Evolutionary conservation across 2,888 invertebrate genomes (phyloP).

Genomic region (Diaperis boleti): DNA sequence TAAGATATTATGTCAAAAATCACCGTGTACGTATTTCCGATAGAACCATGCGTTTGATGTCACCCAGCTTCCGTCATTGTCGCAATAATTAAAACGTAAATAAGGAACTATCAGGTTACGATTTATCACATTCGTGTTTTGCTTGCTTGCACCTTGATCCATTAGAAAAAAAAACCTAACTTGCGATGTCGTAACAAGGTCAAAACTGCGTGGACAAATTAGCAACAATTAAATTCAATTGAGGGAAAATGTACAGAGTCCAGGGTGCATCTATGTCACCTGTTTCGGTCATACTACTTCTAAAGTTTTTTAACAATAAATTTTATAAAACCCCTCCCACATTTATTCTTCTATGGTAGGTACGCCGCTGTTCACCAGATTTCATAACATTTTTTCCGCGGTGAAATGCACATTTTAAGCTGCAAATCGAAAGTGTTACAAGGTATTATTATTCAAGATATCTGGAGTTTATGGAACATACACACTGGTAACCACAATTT

Average conservation of each 20-base stretch:
- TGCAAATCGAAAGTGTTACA: slow-evolving; percentile 31
- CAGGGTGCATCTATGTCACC: no score
- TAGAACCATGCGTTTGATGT: no score
- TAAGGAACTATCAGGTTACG: no score
- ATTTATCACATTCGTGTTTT: no score
- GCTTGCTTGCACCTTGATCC: neutral
- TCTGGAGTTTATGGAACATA: slow-evolving; percentile 9
- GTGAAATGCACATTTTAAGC: slow-evolving; percentile 15
- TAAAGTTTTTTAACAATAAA: no score
- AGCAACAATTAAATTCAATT: neutral
- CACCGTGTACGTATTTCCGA: no score
- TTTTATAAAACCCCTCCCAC: neutral
- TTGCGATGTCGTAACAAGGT: neutral
- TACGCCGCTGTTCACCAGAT: slow-evolving; percentile 8
- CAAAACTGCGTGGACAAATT: neutral
- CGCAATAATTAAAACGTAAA: no score
- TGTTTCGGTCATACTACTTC: no score
- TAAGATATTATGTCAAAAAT: no score
- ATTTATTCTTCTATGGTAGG: neutral
- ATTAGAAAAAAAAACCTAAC: neutral
- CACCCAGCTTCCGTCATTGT: no score
- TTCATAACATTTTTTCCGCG: slow-evolving; percentile 24
- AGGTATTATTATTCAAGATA: slow-evolving; percentile 25
- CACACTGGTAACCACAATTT: neutral
- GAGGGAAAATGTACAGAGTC: neutral